Conservation (phyloP, 2,888 invertebrate species). For the Dyspetes luteomarginatus region DNA sequence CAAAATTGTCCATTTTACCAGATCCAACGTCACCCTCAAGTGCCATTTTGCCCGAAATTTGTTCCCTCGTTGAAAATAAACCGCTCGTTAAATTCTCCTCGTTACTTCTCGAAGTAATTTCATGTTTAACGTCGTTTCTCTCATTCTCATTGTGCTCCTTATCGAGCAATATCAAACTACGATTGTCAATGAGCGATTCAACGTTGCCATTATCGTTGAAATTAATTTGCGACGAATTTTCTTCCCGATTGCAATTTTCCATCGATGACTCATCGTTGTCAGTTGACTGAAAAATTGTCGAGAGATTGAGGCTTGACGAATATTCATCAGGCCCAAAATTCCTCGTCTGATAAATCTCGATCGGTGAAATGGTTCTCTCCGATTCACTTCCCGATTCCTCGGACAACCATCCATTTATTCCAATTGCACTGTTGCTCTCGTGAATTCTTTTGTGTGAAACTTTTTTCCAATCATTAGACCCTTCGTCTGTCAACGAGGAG, state of each 20-base stretch:
- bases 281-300: slow-evolving; percentile 45
- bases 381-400: slow-evolving; percentile 75
- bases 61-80: slow-evolving; percentile 35
- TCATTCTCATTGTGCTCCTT: slow-evolving; percentile 28
- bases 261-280: slow-evolving; percentile 48
- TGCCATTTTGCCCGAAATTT: slow-evolving; percentile 40
- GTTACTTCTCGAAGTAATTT: slow-evolving; percentile 11
- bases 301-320: slow-evolving; percentile 41
- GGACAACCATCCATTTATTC: slow-evolving; percentile 76
- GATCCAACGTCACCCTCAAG: no score
- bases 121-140: neutral
- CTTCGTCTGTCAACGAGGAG: slow-evolving; percentile 2
- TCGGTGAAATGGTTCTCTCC: slow-evolving; percentile 63
- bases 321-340: slow-evolving; percentile 33
- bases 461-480: slow-evolving; percentile 16
- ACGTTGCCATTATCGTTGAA: slow-evolving; percentile 10
- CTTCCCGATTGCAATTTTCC: slow-evolving; percentile 4
- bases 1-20: slow-evolving; percentile 24
- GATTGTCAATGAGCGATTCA: slow-evolving; percentile 18
- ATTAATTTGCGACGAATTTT: slow-evolving; percentile 14
- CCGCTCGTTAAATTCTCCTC: slow-evolving; percentile 35
- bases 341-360: slow-evolving; percentile 1
- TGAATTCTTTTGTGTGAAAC: neutral
- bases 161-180: slow-evolving; percentile 26
- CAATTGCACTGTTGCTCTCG: slow-evolving; percentile 65